phyloP scores from a whole-genome alignment of 2,888 invertebrate genomes.

The Drosophila nr. fundita region DNA sequence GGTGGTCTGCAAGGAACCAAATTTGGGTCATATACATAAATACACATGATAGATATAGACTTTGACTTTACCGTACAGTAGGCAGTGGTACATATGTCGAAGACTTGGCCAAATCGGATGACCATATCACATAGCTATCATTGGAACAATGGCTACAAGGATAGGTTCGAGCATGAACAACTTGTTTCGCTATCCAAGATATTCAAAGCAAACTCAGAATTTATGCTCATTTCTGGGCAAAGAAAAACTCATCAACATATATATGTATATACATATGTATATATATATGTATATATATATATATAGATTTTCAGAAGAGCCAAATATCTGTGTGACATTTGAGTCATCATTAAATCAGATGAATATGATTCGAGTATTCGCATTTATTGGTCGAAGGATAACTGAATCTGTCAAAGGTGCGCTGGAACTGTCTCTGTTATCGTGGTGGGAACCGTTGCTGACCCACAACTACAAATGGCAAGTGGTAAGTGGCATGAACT shows the following conservation, averaged over 20 bases:
- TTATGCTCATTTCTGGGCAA: neutral
- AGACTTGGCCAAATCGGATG: neutral
- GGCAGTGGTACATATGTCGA: neutral
- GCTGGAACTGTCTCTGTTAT: neutral
- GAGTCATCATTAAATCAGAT: neutral
- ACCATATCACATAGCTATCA: neutral
- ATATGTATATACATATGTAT: neutral
- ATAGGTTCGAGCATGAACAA: neutral
- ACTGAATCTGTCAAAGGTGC: neutral
- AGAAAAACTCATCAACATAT: neutral
- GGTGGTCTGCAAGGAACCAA: neutral
- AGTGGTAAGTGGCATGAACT: neutral
- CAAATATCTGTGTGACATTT: neutral
- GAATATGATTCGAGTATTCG: neutral
- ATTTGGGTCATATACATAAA: neutral
- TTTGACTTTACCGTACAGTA: neutral
- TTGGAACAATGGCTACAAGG: no score
- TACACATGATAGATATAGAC: neutral
- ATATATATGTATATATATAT: neutral
- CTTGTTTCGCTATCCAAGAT: neutral
- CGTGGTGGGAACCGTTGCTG: conserved; percentile 16
- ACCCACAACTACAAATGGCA: conserved; percentile 30
- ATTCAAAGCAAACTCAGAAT: neutral
- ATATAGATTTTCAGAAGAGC: neutral
- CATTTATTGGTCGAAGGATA: neutral